Percentiles rank a stretch among this genome's conserved stretches.
phyloP scores from a whole-genome alignment of 2,113 vertebrate species.

The Zosterops borbonicus region DNA sequence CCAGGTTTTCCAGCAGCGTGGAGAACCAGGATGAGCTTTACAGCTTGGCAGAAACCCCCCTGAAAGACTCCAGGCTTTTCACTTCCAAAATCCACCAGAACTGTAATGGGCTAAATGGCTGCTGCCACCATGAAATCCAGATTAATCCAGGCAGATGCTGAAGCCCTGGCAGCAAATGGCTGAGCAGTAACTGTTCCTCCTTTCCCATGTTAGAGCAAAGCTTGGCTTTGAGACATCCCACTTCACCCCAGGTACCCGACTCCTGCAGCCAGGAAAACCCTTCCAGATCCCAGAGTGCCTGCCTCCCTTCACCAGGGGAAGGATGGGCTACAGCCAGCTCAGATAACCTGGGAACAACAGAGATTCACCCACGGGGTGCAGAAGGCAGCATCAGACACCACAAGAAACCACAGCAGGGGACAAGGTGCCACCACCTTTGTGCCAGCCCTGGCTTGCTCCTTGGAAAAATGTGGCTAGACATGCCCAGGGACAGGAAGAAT shows the following conservation, averaged over 20 bases:
- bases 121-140: not conserved
- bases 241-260: not conserved
- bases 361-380: too few species aligned
- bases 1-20: accelerated
- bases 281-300: not conserved
- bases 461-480: not conserved
- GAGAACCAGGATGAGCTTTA: not conserved
- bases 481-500: not conserved
- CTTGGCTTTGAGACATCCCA: not conserved
- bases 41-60: not conserved
- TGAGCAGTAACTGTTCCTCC: not conserved
- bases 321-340: not conserved
- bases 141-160: not conserved
- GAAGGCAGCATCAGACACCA: not conserved
- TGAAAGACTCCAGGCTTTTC: not conserved
- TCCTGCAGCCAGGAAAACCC: not conserved
- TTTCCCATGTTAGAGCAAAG: not conserved
- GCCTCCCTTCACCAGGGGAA: not conserved
- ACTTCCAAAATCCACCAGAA: not conserved
- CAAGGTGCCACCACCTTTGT: not conserved
- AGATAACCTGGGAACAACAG: not conserved
- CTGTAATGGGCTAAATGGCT: not conserved
- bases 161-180: not conserved
- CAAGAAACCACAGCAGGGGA: not conserved
- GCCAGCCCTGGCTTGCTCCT: not conserved